Conservation (phyloP, 2,113 vertebrate species). For the human region GRCh38 chr21:32060001-32060500, state of each 20-base stretch:
- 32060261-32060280: neutral
- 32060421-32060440: neutral
- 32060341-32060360: neutral
- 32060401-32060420: neutral
- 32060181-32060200: neutral
- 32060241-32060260: neutral
- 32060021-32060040: too few relatives aligned
- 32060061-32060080: too few relatives aligned
- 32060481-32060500: neutral
- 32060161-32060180: too few relatives aligned
- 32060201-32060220: neutral
- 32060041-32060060: too few relatives aligned
- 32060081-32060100: too few relatives aligned
- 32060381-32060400: neutral
- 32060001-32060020: too few relatives aligned
- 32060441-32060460: neutral
- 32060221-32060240: accelerated
- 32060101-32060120: neutral
- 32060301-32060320: neutral
- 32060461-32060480: neutral
- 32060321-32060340: neutral
- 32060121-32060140: neutral
- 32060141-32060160: neutral
- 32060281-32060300: accelerated
- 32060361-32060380: neutral